These are phyloP conservation scores for Theristicus caerulescens DNA, from an alignment of 2,113 vertebrate species.

Conservation along the genomic window DNA sequence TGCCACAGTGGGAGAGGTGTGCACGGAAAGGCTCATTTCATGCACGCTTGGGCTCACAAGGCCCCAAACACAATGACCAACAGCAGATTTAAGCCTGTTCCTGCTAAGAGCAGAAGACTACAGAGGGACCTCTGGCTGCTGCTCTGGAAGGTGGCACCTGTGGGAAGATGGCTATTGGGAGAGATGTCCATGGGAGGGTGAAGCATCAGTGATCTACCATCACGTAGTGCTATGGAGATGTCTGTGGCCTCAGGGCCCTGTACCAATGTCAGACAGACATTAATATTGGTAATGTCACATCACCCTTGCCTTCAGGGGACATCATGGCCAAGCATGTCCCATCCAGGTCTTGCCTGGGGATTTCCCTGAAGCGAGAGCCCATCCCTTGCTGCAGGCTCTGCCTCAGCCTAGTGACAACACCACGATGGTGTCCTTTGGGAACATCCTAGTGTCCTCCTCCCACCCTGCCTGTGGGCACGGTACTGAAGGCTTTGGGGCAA, in stretches of 20 bases:
- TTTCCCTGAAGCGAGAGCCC: not conserved
- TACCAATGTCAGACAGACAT: not conserved
- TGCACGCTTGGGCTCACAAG: accelerated
- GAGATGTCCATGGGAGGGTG: not conserved
- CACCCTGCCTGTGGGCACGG: not conserved
- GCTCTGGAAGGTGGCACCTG: not conserved
- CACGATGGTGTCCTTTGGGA: not conserved
- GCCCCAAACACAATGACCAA: too few species aligned
- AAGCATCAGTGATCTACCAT: not conserved
- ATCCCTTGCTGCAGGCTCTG: not conserved
- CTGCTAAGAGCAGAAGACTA: not conserved
- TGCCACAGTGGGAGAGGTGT: accelerated
- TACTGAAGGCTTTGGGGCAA: not conserved
- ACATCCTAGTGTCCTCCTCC: accelerated
- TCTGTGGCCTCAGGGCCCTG: not conserved
- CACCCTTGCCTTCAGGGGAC: not conserved
- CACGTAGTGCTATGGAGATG: accelerated
- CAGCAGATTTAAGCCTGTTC: not conserved
- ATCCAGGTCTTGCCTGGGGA: not conserved
- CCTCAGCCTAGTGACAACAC: not conserved
- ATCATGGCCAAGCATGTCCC: accelerated
- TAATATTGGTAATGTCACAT: not conserved
- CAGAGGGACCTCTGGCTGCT: not conserved
- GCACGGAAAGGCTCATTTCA: not conserved
- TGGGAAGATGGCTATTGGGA: not conserved